A percentile compares a stretch with the other conserved stretches of the same genome.
phyloP scores from a whole-genome alignment of 2,113 vertebrate genomes.

The Hippocampus guttulatus region DNA sequence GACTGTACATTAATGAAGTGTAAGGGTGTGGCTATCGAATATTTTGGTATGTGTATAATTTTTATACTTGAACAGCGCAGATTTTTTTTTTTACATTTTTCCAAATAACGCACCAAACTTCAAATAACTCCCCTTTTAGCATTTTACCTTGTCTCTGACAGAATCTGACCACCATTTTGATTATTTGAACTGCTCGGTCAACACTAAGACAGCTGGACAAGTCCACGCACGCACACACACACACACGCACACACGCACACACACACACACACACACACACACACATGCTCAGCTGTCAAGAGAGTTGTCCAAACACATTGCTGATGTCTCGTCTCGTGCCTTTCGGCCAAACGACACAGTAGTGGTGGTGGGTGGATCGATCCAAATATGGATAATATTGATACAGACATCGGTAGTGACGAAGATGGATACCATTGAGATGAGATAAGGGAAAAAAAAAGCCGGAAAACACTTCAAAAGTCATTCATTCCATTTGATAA shows the following conservation, averaged over 20 bases:
- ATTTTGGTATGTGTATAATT: too few species aligned
- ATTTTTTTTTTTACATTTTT: background rate
- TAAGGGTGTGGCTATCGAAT: too few species aligned
- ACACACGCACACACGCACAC: constrained; percentile 23
- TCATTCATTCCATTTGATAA: too few species aligned
- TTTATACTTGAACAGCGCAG: too few species aligned
- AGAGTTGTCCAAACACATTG: constrained; percentile 40
- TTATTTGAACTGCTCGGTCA: background rate
- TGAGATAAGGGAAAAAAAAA: too few species aligned
- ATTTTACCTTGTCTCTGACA: background rate
- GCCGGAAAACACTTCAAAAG: too few species aligned
- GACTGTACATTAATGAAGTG: too few species aligned
- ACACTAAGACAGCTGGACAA: constrained; percentile 27
- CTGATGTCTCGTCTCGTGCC: constrained; percentile 53
- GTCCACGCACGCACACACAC: constrained; percentile 26
- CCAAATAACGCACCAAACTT: background rate
- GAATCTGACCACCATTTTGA: background rate
- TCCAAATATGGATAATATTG: background rate
- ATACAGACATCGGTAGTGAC: background rate
- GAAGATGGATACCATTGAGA: background rate
- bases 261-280: constrained; percentile 25
- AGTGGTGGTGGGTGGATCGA: background rate
- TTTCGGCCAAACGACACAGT: constrained; percentile 18
- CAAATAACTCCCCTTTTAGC: background rate
- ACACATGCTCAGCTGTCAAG: constrained; percentile 60